Conservation (phyloP, 2,888 invertebrate species). For the Drepana falcataria region DNA sequence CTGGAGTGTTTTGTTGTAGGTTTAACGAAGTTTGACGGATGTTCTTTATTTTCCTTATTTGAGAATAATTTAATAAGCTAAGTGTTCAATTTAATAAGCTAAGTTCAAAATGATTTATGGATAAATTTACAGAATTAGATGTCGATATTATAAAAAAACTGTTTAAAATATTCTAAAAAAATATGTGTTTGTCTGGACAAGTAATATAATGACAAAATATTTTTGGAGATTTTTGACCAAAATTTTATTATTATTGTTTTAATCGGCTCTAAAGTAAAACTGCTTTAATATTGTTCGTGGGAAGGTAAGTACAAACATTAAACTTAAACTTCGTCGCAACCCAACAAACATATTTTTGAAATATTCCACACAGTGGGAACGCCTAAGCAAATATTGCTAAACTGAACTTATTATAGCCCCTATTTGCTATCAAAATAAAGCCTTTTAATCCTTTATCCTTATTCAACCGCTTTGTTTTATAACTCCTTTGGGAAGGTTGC, state of each 20-base stretch:
- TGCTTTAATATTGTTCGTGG: background rate
- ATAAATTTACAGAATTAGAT: too few species aligned
- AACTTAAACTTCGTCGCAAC: background rate
- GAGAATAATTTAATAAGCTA: too few species aligned
- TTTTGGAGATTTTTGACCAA: too few species aligned
- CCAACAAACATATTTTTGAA: background rate
- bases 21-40: background rate
- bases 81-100: too few species aligned
- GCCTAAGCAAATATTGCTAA: conserved; percentile 21
- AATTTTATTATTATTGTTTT: too few species aligned
- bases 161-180: too few species aligned
- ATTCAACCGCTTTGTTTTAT: conserved; percentile 24
- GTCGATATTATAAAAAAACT: too few species aligned
- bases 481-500: conserved; percentile 37
- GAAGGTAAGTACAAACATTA: background rate
- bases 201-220: too few species aligned
- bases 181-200: too few species aligned
- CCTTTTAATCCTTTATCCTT: conserved; percentile 24
- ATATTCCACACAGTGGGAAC: background rate
- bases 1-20: background rate
- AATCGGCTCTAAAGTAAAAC: too few species aligned
- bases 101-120: too few species aligned
- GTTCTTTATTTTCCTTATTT: too few species aligned
- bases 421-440: conserved; percentile 36
- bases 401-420: conserved; percentile 15